A percentile compares a stretch with the other conserved stretches of the same genome.
Evolutionary conservation across 2,888 invertebrate genomes (phyloP).

Genomic region (Lochmaea capreae): DNA sequence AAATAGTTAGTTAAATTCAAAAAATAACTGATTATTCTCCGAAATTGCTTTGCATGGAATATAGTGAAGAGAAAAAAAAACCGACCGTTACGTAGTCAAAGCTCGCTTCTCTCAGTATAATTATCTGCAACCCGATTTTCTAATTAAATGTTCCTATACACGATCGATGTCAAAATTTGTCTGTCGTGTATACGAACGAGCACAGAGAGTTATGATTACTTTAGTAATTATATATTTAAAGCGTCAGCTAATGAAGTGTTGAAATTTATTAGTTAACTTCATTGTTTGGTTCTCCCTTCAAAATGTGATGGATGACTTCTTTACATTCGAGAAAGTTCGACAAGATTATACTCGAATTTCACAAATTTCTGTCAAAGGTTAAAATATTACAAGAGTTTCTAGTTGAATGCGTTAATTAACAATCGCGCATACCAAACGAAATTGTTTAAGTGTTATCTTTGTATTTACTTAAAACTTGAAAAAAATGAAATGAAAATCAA

Average conservation of each 20-base stretch:
- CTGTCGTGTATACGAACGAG: slow-evolving; percentile 11
- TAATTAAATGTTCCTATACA: slow-evolving; percentile 14
- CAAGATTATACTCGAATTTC: slow-evolving; percentile 18
- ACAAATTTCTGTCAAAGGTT: slow-evolving; percentile 28
- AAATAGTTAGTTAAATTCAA: too few relatives aligned
- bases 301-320: slow-evolving; percentile 33
- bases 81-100: not conserved
- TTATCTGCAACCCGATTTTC: slow-evolving; percentile 8
- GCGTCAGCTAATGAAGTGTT: slow-evolving; percentile 36
- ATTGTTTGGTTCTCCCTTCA: slow-evolving; percentile 34
- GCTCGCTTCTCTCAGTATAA: not conserved
- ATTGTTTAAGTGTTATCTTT: not conserved
- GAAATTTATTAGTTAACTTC: slow-evolving; percentile 36
- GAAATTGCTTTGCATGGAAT: not conserved
- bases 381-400: slow-evolving; percentile 26
- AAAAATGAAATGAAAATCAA: not conserved
- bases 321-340: slow-evolving; percentile 32
- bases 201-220: slow-evolving; percentile 26
- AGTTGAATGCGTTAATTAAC: slow-evolving; percentile 16
- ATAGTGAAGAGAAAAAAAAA: not conserved
- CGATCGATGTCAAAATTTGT: slow-evolving; percentile 29
- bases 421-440: not conserved
- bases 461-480: not conserved
- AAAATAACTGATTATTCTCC: too few relatives aligned
- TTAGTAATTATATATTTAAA: slow-evolving; percentile 36